phyloP scores from a whole-genome alignment of 2,797 vertebrate genomes.

The Cynodonichthys magdalenae region DNA sequence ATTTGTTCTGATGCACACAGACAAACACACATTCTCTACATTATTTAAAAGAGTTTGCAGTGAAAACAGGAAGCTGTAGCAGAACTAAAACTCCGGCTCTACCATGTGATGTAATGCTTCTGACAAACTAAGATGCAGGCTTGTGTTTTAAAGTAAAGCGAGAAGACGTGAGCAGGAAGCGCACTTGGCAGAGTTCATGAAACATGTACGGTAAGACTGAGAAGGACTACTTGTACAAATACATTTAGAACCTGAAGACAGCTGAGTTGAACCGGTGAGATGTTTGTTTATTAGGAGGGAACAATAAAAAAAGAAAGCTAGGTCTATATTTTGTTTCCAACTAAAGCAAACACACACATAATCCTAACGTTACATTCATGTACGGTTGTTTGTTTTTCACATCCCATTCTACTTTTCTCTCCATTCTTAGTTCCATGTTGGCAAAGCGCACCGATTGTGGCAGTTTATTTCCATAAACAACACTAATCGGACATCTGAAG shows the following conservation, averaged over 20 bases:
- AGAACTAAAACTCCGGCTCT: no score
- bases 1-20: neutral
- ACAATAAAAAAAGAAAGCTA: slow-evolving; percentile 7
- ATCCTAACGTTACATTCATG: slow-evolving; percentile 28
- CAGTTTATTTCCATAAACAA: slow-evolving; percentile 75
- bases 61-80: neutral
- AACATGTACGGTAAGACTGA: slow-evolving; percentile 10
- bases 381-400: slow-evolving; percentile 44
- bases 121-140: slow-evolving; percentile 17
- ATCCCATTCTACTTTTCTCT: slow-evolving; percentile 49
- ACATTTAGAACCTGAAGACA: slow-evolving; percentile 47
- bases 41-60: neutral
- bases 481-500: slow-evolving; percentile 80
- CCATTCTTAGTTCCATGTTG: slow-evolving; percentile 49
- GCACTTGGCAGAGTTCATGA: slow-evolving; percentile 29
- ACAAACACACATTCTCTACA: neutral
- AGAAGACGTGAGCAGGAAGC: slow-evolving; percentile 21
- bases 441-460: slow-evolving; percentile 61
- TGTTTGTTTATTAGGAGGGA: slow-evolving; percentile 11
- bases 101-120: slow-evolving; percentile 25
- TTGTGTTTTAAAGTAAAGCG: slow-evolving; percentile 39
- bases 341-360: slow-evolving; percentile 2
- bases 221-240: slow-evolving; percentile 12
- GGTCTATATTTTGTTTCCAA: slow-evolving; percentile 9
- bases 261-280: slow-evolving; percentile 2